Base-by-base conservation (phyloP, 2,888 invertebrate species). In the Dione vanillae region DNA sequence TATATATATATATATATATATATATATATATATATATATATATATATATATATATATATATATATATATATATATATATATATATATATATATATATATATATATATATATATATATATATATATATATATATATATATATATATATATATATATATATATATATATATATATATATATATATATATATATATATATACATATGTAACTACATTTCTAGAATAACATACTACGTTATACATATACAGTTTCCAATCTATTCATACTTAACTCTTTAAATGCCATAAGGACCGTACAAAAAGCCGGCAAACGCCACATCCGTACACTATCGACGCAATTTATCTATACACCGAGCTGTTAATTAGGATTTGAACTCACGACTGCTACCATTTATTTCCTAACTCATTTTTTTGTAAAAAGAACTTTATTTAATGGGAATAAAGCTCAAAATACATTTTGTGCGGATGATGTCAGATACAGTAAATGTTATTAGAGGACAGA, bases 361-460 rank as follows among this genome's bases (percentile, higher is more conserved):
- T 93, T 93, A 93, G 90, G 85, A 83, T 86, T 86, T 83, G 87
- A 86, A 87, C 92, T 92, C 92, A 93, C 92, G 92, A 92, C 91
- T 88, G 84, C 83, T 84, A 83, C 86, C 84, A 86, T 86, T 85
- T 83, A 79, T 81, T 78, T 77, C 65, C 72, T 27, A 43, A 66
- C 27, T 47, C 35, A 16, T 43, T 2, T 49, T 68, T n/a, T 14
- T 19, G 73, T 72, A 74, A 66, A 79, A 66, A 47, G 51, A 67
- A 78, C 83, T 74, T 71, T 85, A 80, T 40, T 20, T 3, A 11
- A 1, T 14, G 0, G 9, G 0, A 40, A n/a, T 82, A 83, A 71
- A 75, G 82, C 77, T 62, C 14, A 80, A 72, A 79, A 40, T 83
- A 6, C 71, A 40, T 35, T 76, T 27, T 9, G 2, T 16, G 37